phyloP scores from a whole-genome alignment of 2,797 vertebrate species.

The Lepilemur septentrionalis region DNA sequence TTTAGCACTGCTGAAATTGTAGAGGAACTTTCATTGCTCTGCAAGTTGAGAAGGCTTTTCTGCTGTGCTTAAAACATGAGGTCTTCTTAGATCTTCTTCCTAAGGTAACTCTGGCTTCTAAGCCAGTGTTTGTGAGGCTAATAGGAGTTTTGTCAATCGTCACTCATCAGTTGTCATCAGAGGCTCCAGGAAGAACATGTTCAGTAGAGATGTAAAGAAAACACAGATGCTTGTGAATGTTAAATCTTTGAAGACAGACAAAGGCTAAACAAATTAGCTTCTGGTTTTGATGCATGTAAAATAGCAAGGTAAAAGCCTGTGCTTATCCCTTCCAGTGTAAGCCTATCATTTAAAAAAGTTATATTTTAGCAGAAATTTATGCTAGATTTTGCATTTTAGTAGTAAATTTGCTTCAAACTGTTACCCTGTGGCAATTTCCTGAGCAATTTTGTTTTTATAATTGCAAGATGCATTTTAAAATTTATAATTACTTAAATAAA shows the following conservation, averaged over 20 bases:
- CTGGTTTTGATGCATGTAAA: conserved; percentile 27
- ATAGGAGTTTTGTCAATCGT: conserved; percentile 24
- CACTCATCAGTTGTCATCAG: conserved; percentile 1
- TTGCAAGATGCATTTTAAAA: conserved; percentile 22
- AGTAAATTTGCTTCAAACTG: conserved; percentile 16
- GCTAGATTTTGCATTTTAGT: conserved; percentile 33
- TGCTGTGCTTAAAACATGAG: neutral
- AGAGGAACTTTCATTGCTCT: neutral
- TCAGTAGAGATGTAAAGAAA: conserved; percentile 56
- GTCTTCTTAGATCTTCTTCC: neutral
- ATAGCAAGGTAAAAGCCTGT: neutral
- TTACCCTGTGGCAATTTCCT: neutral
- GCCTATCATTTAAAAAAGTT: neutral
- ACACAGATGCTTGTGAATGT: conserved; percentile 49
- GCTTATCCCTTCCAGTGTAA: neutral
- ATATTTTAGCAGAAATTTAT: neutral
- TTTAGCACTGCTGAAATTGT: conserved; percentile 22
- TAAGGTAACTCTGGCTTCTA: neutral
- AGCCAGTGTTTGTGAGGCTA: neutral
- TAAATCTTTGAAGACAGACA: conserved; percentile 60
- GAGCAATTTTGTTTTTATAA: conserved; percentile 17
- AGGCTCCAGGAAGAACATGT: neutral
- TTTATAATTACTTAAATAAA: conserved; percentile 14
- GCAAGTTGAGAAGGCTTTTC: neutral
- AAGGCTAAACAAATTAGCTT: conserved; percentile 61